phyloP scores from a whole-genome alignment of 2,888 invertebrate genomes.

The Brenthis ino region DNA sequence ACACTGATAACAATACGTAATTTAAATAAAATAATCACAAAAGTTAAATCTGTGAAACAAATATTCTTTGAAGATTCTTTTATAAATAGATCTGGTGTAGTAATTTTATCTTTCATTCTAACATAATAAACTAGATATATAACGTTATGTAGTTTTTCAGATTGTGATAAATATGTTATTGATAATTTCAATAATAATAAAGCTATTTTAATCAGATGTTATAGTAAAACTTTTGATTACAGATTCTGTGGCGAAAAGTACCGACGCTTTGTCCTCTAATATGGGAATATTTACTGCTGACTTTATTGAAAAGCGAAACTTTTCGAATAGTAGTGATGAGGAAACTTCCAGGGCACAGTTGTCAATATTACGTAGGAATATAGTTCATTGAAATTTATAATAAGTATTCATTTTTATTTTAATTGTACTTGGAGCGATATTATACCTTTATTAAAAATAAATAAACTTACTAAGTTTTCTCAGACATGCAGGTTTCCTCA shows the following conservation, averaged over 20 bases:
- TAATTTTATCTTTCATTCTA: too few relatives aligned
- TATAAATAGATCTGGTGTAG: too few relatives aligned
- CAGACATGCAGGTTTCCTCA: too few relatives aligned
- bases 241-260: background rate
- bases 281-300: slow-evolving; percentile 7
- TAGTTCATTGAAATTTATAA: slow-evolving; percentile 9
- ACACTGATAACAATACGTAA: background rate
- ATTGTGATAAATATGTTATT: too few relatives aligned
- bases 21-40: background rate
- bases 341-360: slow-evolving; percentile 20
- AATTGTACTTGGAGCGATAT: background rate
- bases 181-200: too few relatives aligned
- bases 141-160: too few relatives aligned
- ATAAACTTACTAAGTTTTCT: too few relatives aligned
- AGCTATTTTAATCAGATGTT: background rate
- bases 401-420: slow-evolving; percentile 1
- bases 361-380: slow-evolving; percentile 11
- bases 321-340: slow-evolving; percentile 24
- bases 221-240: slow-evolving; percentile 8
- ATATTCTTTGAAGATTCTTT: background rate
- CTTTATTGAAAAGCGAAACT: slow-evolving; percentile 32
- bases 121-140: too few relatives aligned
- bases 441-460: too few relatives aligned
- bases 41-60: background rate
- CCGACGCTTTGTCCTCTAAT: slow-evolving; percentile 7